Percentiles rank a stretch among this genome's conserved stretches.
Evolutionary conservation across 2,797 vertebrate species (phyloP).

Genomic region (Lepidocolaptes lacrymiger): DNA sequence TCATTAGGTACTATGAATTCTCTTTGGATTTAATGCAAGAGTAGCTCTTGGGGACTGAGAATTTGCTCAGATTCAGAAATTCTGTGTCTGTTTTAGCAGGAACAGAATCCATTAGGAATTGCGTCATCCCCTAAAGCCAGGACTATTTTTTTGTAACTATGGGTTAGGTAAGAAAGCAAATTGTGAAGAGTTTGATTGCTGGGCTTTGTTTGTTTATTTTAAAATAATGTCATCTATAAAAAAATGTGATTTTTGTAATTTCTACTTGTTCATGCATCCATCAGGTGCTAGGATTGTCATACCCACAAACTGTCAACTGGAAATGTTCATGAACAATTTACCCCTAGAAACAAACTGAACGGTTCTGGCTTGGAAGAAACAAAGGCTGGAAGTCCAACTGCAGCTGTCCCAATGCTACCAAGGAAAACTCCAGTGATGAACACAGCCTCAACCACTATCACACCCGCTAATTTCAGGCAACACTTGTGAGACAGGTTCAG

Average conservation of each 20-base stretch:
- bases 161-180: neutral
- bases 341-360: neutral
- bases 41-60: neutral
- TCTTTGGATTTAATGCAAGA: neutral
- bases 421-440: neutral
- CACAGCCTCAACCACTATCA: neutral
- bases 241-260: neutral
- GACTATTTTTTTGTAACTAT: neutral
- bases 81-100: neutral
- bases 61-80: neutral
- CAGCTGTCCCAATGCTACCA: neutral
- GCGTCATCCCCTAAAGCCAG: neutral
- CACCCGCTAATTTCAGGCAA: accelerated
- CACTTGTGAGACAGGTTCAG: neutral
- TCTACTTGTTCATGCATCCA: neutral
- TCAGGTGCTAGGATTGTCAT: neutral
- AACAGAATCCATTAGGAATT: neutral
- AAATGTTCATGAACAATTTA: neutral
- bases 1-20: neutral
- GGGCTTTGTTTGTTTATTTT: neutral
- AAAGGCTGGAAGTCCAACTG: neutral
- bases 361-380: neutral
- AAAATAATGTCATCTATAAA: neutral
- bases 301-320: neutral
- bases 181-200: neutral